These are phyloP conservation scores for Scelioninae gen. 2 DNA, from an alignment of 2,888 invertebrate genomes.

Conservation along the genomic window DNA sequence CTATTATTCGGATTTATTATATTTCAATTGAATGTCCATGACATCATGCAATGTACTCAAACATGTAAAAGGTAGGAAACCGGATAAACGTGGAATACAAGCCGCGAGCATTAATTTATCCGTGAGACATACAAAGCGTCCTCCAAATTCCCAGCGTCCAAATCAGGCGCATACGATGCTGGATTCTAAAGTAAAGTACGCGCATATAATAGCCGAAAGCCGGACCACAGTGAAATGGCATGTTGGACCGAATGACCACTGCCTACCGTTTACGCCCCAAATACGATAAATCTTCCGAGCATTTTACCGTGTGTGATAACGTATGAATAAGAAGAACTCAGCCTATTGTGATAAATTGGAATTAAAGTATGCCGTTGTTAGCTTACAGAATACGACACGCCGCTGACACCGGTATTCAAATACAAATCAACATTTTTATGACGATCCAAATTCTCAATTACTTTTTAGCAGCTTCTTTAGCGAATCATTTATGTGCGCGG, in stretches of 20 bases:
- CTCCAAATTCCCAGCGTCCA: conserved; percentile 57
- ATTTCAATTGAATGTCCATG: conserved; percentile 47
- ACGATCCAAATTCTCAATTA: too few relatives aligned
- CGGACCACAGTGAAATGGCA: conserved; percentile 48
- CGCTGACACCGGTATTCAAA: conserved; percentile 15
- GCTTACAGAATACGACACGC: conserved; percentile 16
- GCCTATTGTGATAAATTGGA: conserved; percentile 44
- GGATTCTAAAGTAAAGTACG: conserved; percentile 56
- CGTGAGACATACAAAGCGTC: conserved; percentile 54
- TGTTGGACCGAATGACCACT: conserved; percentile 33
- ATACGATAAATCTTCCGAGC: conserved; percentile 52
- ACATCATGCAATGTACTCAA: conserved; percentile 52
- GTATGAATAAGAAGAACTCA: conserved; percentile 49
- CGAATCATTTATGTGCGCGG: too few relatives aligned
- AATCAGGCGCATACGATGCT: conserved; percentile 54
- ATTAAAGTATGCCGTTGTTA: conserved; percentile 22
- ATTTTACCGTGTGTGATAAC: conserved; percentile 52
- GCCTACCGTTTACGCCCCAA: conserved; percentile 46
- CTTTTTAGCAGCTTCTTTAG: too few relatives aligned
- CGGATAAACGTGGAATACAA: conserved; percentile 53
- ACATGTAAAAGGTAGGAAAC: conserved; percentile 53
- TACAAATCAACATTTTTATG: conserved; percentile 4
- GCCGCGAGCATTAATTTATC: conserved; percentile 59
- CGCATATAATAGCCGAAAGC: conserved; percentile 51
- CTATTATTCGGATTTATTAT: conserved; percentile 24